These are phyloP conservation scores for Rhorus exstirpatorius DNA, from an alignment of 2,888 invertebrate species.

Conservation along the genomic window DNA sequence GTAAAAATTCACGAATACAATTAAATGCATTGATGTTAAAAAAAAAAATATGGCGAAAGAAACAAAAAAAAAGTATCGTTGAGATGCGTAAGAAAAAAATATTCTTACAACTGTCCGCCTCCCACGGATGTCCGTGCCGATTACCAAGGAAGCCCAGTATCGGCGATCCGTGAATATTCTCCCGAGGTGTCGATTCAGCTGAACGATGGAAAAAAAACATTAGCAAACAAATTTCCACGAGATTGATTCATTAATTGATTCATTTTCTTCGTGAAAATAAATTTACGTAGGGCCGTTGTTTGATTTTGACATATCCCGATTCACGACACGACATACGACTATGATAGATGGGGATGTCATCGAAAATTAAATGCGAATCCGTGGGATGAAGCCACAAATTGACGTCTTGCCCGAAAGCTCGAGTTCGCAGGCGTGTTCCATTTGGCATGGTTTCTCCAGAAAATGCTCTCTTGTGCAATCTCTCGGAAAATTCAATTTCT, in stretches of 20 bases:
- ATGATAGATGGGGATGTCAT: slow-evolving; percentile 59
- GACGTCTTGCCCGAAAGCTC: slow-evolving; percentile 60
- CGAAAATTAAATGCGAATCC: slow-evolving; percentile 56
- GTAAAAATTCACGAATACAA: background rate
- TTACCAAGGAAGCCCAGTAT: slow-evolving; percentile 39
- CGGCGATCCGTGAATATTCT: slow-evolving; percentile 26
- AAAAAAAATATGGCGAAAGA: background rate
- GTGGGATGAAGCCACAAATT: slow-evolving; percentile 60
- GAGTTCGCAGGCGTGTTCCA: slow-evolving; percentile 35
- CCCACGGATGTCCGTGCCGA: slow-evolving; percentile 19
- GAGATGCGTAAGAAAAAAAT: background rate
- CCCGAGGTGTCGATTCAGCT: slow-evolving; percentile 41
- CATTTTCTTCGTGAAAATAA: background rate
- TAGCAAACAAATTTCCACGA: background rate
- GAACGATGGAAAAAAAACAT: background rate
- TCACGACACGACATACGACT: no score
- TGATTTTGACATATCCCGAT: slow-evolving; percentile 12
- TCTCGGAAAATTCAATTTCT: slow-evolving; percentile 37
- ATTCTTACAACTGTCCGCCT: slow-evolving; percentile 39
- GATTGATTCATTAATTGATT: background rate
- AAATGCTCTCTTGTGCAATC: slow-evolving; percentile 36
- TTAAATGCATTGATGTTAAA: background rate
- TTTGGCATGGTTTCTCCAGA: background rate
- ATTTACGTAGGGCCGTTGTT: slow-evolving; percentile 24
- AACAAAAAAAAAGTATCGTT: background rate